Evolutionary conservation across 23 tunicate genomes (phyloP), one percentile per base, ranked within the genome.

Genomic region (Halocynthia roretzi): DNA sequence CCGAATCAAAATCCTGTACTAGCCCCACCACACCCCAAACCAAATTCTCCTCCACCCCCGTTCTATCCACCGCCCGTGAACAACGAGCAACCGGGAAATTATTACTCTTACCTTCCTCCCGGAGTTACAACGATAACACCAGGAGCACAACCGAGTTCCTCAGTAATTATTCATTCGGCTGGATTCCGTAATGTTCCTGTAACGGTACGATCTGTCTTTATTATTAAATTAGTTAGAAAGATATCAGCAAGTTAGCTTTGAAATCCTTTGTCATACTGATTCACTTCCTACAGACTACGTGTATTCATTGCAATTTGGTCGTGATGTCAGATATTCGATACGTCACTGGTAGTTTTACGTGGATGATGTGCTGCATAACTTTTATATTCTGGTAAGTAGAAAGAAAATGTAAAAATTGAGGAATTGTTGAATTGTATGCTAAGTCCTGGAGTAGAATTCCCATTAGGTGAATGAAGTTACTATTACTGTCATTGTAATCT

Each of bases 321-420:
- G 76, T 71, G 15, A 71, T 62, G 51, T 20, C 57, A 49, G 2
- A 56, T 12, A 49, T 71, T 23, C 56, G 51, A 2, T 6, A 44
- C 18, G 76, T 71, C 11, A 10, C 76, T 19, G 76, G 76, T 10
- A 15, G 51, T 12, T 71, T 21, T 51, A 71, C 76, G n/a, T 71
- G 76, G 76, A 44, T 71, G 76, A 71, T 71, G 76, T 71, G 76
- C 50, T 71, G 76, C 5, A 48, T 71, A 10, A 71, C 51, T 17
- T 71, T 54, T 56, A 49, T 71, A 48, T 44, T 71, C 4, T 71
- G 76, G 76, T 71, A 50, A 71, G 57, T 44, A 31, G 44, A 31
- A 31, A 31, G 44, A 31, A 31, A 31, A 31, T 31, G 44, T 31
- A 0, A 31, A 31, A 31, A 31, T 21, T 51, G 56, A 11, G 20